phyloP scores from a whole-genome alignment of 2,797 vertebrate genomes.

The Nasua narica region DNA sequence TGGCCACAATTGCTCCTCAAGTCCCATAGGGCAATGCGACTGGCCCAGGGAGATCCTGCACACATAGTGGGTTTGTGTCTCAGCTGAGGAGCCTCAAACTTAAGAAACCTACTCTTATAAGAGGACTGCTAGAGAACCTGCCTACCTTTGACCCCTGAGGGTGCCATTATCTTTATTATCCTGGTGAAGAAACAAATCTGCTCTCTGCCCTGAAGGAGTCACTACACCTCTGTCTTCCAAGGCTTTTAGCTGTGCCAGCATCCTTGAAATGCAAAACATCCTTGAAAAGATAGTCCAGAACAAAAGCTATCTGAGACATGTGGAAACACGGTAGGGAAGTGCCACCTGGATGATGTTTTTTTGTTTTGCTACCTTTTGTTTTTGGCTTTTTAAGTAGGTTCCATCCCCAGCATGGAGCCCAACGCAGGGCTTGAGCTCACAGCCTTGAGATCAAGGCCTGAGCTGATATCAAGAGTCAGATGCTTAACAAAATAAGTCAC shows the following conservation, averaged over 20 bases:
- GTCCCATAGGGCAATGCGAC: not conserved
- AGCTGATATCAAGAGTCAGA: not conserved
- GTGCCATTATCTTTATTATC: not conserved
- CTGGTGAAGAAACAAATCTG: not conserved
- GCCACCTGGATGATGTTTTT: not conserved
- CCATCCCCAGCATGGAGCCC: not conserved
- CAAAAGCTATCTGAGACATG: not conserved
- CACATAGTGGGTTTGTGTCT: not conserved
- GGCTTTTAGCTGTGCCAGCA: not conserved
- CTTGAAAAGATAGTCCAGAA: not conserved
- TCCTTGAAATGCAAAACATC: conserved; percentile 9
- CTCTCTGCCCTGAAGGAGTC: not conserved
- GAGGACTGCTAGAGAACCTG: not conserved
- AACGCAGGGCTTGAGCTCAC: not conserved
- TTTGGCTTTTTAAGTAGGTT: not conserved
- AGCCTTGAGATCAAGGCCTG: not conserved
- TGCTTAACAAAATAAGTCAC: not conserved
- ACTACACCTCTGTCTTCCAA: not conserved
- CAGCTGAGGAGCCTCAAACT: not conserved
- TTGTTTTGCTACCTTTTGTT: not conserved
- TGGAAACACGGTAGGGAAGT: not conserved
- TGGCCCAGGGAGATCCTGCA: not conserved
- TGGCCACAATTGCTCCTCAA: not conserved
- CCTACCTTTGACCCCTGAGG: not conserved
- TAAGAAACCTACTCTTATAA: not conserved